Percentiles rank a stretch among this genome's conserved stretches.
These are phyloP conservation scores for Antedon mediterranea DNA, from an alignment of 53 echinoderm and acorn worm genomes.

Conservation along the genomic window DNA sequence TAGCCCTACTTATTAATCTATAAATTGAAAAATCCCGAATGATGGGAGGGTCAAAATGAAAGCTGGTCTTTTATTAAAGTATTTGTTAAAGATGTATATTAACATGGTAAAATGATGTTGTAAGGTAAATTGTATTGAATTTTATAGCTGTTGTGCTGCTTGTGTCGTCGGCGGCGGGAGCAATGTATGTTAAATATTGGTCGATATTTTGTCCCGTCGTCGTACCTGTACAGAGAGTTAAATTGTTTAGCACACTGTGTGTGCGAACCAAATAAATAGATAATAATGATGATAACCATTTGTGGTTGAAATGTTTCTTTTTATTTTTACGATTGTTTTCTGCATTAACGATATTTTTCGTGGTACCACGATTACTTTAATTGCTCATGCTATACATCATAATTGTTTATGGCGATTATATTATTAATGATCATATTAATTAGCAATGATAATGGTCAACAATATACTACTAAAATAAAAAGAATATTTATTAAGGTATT, in stretches of 20 bases:
- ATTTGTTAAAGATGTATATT: not conserved
- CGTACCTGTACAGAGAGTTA: not conserved
- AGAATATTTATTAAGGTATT: too few relatives aligned
- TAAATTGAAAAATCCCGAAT: too few relatives aligned
- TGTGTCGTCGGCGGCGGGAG: not conserved
- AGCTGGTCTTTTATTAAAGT: not conserved
- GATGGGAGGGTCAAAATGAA: not conserved
- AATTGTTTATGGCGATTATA: too few relatives aligned
- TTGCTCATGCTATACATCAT: too few relatives aligned
- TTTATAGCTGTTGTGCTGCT: not conserved
- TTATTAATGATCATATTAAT: too few relatives aligned
- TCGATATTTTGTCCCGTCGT: not conserved
- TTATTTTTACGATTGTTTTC: too few relatives aligned
- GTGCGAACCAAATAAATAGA: not conserved
- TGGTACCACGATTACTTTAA: too few relatives aligned
- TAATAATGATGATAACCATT: not conserved
- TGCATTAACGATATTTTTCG: too few relatives aligned
- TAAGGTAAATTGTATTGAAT: not conserved
- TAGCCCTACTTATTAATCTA: too few relatives aligned
- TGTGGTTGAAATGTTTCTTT: too few relatives aligned
- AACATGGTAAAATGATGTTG: not conserved
- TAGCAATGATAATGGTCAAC: too few relatives aligned
- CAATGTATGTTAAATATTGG: not conserved
- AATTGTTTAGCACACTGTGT: not conserved
- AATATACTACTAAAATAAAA: too few relatives aligned